These are phyloP conservation scores for Elmis aenea DNA, from an alignment of 2,888 invertebrate species.

Conservation along the genomic window DNA sequence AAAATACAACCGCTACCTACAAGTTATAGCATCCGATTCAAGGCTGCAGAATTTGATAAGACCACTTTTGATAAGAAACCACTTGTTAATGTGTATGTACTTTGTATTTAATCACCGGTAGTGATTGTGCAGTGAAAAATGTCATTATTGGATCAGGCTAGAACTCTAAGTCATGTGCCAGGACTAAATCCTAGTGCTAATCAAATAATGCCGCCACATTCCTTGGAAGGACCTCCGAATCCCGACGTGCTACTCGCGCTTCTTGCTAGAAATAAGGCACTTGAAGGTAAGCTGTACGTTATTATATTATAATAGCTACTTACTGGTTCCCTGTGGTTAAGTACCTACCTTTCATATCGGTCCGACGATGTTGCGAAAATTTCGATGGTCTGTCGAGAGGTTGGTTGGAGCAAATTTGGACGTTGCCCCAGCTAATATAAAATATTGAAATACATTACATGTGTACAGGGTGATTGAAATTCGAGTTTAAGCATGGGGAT, in stretches of 20 bases:
- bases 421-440: too few species aligned
- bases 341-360: too few species aligned
- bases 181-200: constrained; percentile 39
- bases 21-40: constrained; percentile 19
- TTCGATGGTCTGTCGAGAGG: too few species aligned
- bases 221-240: constrained; percentile 59
- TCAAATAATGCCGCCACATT: constrained; percentile 44
- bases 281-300: constrained; percentile 75
- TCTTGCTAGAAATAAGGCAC: constrained; percentile 78
- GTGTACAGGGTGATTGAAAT: too few species aligned
- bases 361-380: too few species aligned
- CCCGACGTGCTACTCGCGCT: constrained; percentile 81
- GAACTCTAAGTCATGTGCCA: constrained; percentile 40
- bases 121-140: constrained; percentile 31
- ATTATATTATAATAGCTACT: too few species aligned
- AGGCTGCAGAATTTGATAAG: constrained; percentile 18
- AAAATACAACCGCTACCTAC: constrained; percentile 13
- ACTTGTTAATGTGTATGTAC: constrained; percentile 15
- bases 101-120: constrained; percentile 13
- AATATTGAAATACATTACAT: too few species aligned
- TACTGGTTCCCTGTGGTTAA: too few species aligned
- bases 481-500: too few species aligned
- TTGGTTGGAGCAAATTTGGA: too few species aligned
- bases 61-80: constrained; percentile 16
- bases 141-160: constrained; percentile 45